phyloP scores from a whole-genome alignment of 1,140 invertebrate genomes.

The Ceratitis capitata region DNA sequence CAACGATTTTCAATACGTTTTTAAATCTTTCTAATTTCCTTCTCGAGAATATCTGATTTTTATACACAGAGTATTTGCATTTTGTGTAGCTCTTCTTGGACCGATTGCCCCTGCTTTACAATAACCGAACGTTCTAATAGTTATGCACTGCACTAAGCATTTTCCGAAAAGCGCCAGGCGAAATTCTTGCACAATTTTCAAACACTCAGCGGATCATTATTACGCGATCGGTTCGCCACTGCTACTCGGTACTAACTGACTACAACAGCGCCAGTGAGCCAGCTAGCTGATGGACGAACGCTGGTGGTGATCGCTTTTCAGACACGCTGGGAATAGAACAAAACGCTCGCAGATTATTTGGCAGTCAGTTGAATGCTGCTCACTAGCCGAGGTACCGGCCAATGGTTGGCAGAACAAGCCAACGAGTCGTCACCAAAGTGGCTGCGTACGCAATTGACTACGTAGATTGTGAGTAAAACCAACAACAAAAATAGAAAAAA shows the following conservation, averaged over 20 bases:
- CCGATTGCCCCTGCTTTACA: neutral
- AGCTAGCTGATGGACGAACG: neutral
- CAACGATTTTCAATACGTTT: neutral
- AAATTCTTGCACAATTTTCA: neutral
- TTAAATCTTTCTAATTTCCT: neutral
- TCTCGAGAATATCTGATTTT: neutral
- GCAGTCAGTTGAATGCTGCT: neutral
- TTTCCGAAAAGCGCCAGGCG: neutral
- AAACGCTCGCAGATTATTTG: neutral
- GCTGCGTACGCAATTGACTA: neutral
- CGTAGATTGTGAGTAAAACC: neutral
- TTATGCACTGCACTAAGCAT: neutral
- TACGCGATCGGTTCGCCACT: conserved; percentile 18
- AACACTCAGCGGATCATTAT: conserved; percentile 17
- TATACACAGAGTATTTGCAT: neutral
- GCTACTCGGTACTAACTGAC: conserved; percentile 24
- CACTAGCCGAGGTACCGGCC: neutral
- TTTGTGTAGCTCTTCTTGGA: neutral
- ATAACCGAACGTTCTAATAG: neutral
- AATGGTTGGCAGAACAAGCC: conserved; percentile 4
- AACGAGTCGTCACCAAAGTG: neutral
- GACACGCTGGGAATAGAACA: conserved; percentile 17
- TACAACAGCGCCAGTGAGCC: too few species aligned
- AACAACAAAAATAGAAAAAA: neutral
- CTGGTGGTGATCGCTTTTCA: conserved; percentile 9